phyloP scores from a whole-genome alignment of 2,797 vertebrate species.

The Aselliscus stoliczkanus region DNA sequence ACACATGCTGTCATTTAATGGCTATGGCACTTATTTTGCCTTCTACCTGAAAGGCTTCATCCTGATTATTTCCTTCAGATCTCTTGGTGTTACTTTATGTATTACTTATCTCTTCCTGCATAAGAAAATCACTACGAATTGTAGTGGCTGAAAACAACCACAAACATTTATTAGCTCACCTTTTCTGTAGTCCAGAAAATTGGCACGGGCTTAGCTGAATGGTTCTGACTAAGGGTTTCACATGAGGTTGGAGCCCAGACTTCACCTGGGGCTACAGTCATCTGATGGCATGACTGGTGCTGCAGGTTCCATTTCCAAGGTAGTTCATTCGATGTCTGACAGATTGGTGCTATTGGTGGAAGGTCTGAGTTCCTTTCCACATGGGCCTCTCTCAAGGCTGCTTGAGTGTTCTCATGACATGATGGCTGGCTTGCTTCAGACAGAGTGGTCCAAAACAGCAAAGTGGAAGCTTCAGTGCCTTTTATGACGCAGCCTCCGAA shows the following conservation, averaged over 20 bases:
- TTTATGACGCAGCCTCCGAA: neutral
- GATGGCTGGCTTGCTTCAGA: neutral
- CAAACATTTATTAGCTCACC: neutral
- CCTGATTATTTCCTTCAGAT: neutral
- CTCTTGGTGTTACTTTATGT: neutral
- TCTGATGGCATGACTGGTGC: neutral
- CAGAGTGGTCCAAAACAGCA: neutral
- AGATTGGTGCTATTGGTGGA: neutral
- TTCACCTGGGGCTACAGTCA: neutral
- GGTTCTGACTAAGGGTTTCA: neutral
- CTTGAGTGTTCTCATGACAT: neutral
- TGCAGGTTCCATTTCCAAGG: neutral
- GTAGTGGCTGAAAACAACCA: neutral
- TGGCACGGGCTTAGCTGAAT: neutral
- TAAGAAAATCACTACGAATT: neutral
- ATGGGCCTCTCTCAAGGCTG: neutral
- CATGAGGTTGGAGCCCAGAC: neutral
- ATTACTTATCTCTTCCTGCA: neutral
- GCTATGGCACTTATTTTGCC: neutral
- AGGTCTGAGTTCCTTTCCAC: neutral
- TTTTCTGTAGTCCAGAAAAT: neutral
- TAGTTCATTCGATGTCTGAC: neutral
- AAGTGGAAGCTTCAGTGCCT: neutral
- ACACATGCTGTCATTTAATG: neutral
- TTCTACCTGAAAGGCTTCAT: neutral